phyloP scores from a whole-genome alignment of 2,113 vertebrate genomes.

The Megaceryle maxima region DNA sequence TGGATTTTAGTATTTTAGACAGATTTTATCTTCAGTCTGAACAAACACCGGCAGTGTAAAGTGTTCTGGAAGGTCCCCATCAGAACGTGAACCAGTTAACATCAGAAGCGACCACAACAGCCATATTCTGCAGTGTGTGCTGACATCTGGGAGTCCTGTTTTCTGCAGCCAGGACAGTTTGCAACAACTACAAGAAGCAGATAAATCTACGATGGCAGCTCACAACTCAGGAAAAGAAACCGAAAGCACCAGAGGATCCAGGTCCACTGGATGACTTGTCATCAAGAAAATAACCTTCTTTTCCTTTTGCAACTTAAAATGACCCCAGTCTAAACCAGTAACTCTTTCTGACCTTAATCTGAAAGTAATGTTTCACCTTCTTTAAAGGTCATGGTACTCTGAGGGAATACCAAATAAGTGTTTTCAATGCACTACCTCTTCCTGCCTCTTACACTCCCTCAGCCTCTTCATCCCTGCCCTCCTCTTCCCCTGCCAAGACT shows the following conservation, averaged over 20 bases:
- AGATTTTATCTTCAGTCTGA: neutral
- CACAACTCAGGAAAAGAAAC: neutral
- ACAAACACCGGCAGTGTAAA: neutral
- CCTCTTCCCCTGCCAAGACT: neutral
- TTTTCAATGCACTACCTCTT: neutral
- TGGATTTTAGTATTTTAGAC: neutral
- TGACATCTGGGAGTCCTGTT: neutral
- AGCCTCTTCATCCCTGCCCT: neutral
- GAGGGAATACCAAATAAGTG: neutral
- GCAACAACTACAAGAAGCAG: neutral
- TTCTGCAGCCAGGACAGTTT: neutral
- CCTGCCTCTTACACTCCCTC: neutral
- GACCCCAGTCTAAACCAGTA: neutral
- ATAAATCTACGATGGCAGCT: neutral
- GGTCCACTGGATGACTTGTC: neutral
- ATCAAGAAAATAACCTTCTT: neutral
- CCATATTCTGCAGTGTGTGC: neutral
- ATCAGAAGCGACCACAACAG: neutral
- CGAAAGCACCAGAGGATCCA: neutral
- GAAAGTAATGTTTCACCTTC: neutral
- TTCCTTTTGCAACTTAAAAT: neutral
- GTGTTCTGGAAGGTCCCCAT: neutral
- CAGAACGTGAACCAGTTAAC: neutral
- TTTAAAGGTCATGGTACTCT: neutral
- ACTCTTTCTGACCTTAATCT: neutral